Evolutionary conservation across 2,113 vertebrate species (phyloP), one percentile per base, ranked within the genome.

Genomic region (Leuciscus idus): DNA sequence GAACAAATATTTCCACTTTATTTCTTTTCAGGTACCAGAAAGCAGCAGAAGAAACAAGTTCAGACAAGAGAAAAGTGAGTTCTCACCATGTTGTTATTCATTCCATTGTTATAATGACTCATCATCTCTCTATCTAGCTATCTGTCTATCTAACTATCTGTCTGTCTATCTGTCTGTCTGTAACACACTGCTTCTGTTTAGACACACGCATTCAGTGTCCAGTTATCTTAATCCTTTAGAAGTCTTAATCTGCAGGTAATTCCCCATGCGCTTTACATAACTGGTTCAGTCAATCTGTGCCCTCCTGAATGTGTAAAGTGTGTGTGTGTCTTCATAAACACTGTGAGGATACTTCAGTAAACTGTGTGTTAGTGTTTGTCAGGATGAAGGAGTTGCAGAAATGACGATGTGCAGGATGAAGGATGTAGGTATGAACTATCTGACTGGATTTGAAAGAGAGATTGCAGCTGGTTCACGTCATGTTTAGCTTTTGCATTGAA

Each of bases 51-150:
- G 93, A 94, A 81, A 90, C 90, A 5, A 92, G 43, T 10, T 55
- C 83, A 59, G 94, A 94, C 78, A 93, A 89, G 86, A 95, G 90
- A 91, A 95, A 93, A 85, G 94, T 94, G 59, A 46, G 93, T 83
- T 6, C 19, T 19, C 33, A 11, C 77, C 26, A n/a, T 52, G 0
- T 50, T 55, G 21, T 39, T 55, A 21, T 28, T 75, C 43, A 50
- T 50, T 12, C 6, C 19, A 57, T 21, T 57, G 19, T 2, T 8
- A 23, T 57, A 57, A 57, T 23, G 19, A 57, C 55, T 8, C 19
- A 21, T 7, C 17, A 1, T 4, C 10, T 48, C 0, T 62, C 23
- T 62, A 0, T 62, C 59, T 61, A 11, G 12, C 59, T 62, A 0
- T 26, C 59, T 62, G 4, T 62, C 59, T 26, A 0, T 26, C 23